A percentile compares a stretch with the other conserved stretches of the same genome.
Conservation (phyloP, 2,888 invertebrate genomes). For the Drosophila meridiana region DNA sequence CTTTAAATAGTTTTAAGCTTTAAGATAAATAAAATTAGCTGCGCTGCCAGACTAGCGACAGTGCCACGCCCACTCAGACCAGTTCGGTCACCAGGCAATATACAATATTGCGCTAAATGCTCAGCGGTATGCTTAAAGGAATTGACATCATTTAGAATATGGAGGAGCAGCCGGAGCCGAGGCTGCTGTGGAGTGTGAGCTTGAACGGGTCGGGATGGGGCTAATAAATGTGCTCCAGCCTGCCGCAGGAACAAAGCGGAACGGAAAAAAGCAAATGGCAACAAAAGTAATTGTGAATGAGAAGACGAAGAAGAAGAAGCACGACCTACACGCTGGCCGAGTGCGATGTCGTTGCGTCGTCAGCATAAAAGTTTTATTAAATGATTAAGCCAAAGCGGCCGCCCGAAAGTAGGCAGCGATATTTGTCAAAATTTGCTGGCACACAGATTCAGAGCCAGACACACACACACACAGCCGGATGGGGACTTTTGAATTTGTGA, state of each 20-base stretch:
- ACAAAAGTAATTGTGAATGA: slow-evolving; percentile 59
- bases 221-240: slow-evolving; percentile 57
- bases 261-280: slow-evolving; percentile 33
- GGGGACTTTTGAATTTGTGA: slow-evolving; percentile 72
- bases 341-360: slow-evolving; percentile 38
- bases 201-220: slow-evolving; percentile 15
- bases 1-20: background rate
- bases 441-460: slow-evolving; percentile 15
- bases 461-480: slow-evolving; percentile 7
- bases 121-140: slow-evolving; percentile 43
- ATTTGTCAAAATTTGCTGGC: slow-evolving; percentile 62
- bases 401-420: slow-evolving; percentile 56
- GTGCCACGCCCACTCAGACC: slow-evolving; percentile 20
- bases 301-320: slow-evolving; percentile 11
- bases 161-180: slow-evolving; percentile 25
- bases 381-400: slow-evolving; percentile 71
- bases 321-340: slow-evolving; percentile 19
- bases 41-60: background rate
- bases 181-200: slow-evolving; percentile 35
- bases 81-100: slow-evolving; percentile 11
- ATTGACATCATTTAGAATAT: slow-evolving; percentile 63
- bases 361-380: slow-evolving; percentile 79
- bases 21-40: background rate
- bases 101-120: slow-evolving; percentile 37
- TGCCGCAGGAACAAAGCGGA: slow-evolving; percentile 35